A percentile compares a stretch with the other conserved stretches of the same genome.
Conservation (phyloP, 2,113 vertebrate genomes). For the Anguilla rostrata region DNA sequence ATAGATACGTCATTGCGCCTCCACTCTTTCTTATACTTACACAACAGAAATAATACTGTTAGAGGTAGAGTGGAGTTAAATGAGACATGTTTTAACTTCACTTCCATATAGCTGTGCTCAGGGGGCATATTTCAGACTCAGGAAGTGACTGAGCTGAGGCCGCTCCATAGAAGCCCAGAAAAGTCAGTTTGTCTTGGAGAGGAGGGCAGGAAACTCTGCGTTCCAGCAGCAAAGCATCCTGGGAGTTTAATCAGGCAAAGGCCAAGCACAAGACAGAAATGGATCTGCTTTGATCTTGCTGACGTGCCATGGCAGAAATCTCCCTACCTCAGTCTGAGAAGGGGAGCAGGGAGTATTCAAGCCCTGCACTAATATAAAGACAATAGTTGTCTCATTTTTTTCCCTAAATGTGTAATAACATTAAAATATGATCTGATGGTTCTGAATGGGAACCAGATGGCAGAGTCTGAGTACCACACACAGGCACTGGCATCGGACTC, state of each 20-base stretch:
- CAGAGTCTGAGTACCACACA: conserved; percentile 64
- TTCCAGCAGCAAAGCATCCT: conserved; percentile 17
- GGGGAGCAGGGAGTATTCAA: conserved; percentile 24
- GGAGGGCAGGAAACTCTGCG: not conserved
- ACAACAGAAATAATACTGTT: not conserved
- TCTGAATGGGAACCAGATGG: conserved; percentile 69
- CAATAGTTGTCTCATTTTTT: conserved; percentile 67
- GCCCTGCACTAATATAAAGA: conserved; percentile 40
- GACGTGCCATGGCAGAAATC: conserved; percentile 35
- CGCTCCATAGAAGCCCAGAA: not conserved
- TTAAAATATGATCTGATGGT: conserved; percentile 54
- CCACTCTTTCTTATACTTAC: not conserved
- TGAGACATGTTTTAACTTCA: not conserved
- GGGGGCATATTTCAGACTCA: not conserved
- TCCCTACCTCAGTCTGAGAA: conserved; percentile 24
- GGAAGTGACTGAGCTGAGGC: not conserved
- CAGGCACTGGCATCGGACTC: conserved; percentile 61
- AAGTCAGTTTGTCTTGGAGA: not conserved
- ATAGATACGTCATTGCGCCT: not conserved
- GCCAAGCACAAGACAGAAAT: conserved; percentile 10
- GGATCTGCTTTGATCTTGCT: conserved; percentile 32
- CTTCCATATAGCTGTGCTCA: not conserved
- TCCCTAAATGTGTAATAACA: conserved; percentile 57
- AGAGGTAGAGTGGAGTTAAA: not conserved
- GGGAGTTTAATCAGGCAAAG: conserved; percentile 10